phyloP scores from a whole-genome alignment of 2,113 vertebrate genomes.

The Cygnus atratus region DNA sequence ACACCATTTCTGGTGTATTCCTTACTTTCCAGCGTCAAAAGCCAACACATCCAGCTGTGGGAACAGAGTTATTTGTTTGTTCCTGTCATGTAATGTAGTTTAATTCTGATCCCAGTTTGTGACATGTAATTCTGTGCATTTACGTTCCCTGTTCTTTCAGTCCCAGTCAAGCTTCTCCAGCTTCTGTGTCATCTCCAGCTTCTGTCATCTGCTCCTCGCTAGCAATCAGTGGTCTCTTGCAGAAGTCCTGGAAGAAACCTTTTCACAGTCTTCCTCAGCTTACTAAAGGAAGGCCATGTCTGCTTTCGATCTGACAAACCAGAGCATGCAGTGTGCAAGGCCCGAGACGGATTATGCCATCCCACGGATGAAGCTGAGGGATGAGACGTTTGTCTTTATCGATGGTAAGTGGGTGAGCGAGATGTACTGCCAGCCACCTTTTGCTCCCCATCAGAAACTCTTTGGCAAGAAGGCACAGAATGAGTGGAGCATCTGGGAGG shows the following conservation, averaged over 20 bases:
- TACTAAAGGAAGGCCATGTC: background rate
- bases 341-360: conserved; percentile 29
- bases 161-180: background rate
- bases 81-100: background rate
- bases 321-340: conserved; percentile 11
- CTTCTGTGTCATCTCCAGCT: fast-evolving
- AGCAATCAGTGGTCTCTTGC: background rate
- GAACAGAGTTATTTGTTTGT: background rate
- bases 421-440: conserved; percentile 20
- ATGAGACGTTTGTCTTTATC: conserved; percentile 60
- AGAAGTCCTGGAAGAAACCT: background rate
- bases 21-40: background rate
- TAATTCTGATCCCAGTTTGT: background rate
- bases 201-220: background rate
- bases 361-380: conserved; percentile 43
- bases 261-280: background rate
- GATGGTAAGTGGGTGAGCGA: conserved; percentile 70
- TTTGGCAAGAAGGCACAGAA: conserved; percentile 32
- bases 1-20: background rate
- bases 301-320: conserved; percentile 4
- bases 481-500: conserved; percentile 67
- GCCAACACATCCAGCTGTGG: fast-evolving
- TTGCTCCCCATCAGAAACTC: conserved; percentile 31
- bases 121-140: background rate
- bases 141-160: conserved; percentile 1